Evolutionary conservation across 2,797 vertebrate genomes (phyloP).

Genomic region (Hoplostethus atlanticus): DNA sequence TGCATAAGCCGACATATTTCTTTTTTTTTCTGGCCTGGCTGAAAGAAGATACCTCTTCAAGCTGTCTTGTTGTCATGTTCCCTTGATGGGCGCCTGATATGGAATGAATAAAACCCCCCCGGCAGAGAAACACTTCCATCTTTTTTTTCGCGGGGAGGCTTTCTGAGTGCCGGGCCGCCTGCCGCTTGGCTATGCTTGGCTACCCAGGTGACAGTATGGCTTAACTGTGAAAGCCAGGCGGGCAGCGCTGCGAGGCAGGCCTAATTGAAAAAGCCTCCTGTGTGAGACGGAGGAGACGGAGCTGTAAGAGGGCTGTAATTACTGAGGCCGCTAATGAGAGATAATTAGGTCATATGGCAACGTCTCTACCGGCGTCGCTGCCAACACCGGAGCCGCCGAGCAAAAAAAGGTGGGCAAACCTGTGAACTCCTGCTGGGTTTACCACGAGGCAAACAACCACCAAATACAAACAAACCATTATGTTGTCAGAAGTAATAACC

Average conservation of each 20-base stretch:
- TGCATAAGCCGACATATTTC: slow-evolving; percentile 42
- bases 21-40: slow-evolving; percentile 22
- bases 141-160: slow-evolving; percentile 18
- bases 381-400: too few species aligned
- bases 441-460: slow-evolving; percentile 35
- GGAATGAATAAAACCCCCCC: slow-evolving; percentile 54
- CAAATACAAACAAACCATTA: slow-evolving; percentile 44
- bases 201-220: slow-evolving; percentile 68
- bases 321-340: slow-evolving; percentile 79
- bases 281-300: slow-evolving; percentile 68
- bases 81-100: slow-evolving; percentile 51
- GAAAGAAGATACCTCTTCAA: slow-evolving; percentile 38
- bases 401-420: slow-evolving; percentile 49
- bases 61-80: slow-evolving; percentile 62
- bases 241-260: slow-evolving; percentile 52
- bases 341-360: slow-evolving; percentile 80
- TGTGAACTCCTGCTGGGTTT: slow-evolving; percentile 55
- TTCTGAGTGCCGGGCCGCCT: slow-evolving; percentile 24
- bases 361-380: slow-evolving; percentile 44
- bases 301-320: slow-evolving; percentile 74
- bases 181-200: slow-evolving; percentile 59
- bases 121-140: slow-evolving; percentile 10
- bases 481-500: slow-evolving; percentile 22
- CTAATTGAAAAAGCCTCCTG: slow-evolving; percentile 78
- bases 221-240: slow-evolving; percentile 53